These are phyloP conservation scores for Nycticryphes semicollaris DNA, from an alignment of 2,113 vertebrate genomes.

Conservation along the genomic window DNA sequence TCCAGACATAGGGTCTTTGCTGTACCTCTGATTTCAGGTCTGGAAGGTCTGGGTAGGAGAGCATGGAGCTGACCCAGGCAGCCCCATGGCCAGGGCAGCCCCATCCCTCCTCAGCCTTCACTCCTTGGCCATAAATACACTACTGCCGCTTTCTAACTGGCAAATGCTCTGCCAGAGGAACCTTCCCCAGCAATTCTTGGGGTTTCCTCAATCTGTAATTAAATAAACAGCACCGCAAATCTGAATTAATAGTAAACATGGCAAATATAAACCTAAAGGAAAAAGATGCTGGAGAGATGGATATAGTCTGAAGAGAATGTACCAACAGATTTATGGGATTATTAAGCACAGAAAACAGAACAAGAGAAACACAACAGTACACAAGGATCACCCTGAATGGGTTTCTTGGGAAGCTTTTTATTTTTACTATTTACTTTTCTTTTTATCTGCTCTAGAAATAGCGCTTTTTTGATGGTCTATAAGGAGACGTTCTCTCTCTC, in stretches of 20 bases:
- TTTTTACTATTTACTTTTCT: background rate
- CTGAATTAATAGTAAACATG: background rate
- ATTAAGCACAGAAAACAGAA: background rate
- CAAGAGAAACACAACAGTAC: background rate
- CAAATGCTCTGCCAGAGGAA: background rate
- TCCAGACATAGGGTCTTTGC: background rate
- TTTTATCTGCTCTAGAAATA: background rate
- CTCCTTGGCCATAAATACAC: background rate
- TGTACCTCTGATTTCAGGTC: background rate
- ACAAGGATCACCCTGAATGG: background rate
- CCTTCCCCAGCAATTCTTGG: background rate
- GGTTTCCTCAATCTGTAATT: background rate
- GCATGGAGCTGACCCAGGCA: background rate
- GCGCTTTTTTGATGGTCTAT: background rate
- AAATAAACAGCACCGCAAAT: background rate
- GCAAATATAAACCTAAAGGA: background rate
- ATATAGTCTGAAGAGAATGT: background rate
- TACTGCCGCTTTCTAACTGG: background rate
- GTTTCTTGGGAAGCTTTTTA: background rate
- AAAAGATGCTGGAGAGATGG: background rate
- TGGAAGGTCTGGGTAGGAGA: background rate
- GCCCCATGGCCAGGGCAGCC: accelerated
- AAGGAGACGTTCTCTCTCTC: background rate
- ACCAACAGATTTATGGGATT: background rate
- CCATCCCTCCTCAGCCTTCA: background rate